Evolutionary conservation across 2,797 vertebrate genomes (phyloP), one percentile per base, ranked within the genome.

Genomic region (Hemibagrus guttatus): DNA sequence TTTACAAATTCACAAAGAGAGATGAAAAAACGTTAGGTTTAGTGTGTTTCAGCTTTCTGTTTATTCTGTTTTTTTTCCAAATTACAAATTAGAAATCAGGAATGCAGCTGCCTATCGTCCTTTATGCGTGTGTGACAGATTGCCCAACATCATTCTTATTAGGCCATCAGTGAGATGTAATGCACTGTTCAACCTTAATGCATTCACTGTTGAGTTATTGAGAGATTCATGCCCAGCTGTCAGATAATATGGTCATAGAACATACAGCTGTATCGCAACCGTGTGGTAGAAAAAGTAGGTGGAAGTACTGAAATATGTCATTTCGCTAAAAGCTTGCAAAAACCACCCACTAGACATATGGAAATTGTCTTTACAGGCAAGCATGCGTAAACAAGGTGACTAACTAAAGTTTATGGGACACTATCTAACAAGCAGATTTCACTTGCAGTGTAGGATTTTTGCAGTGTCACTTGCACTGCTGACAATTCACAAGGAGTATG

Each of bases 341-440:
- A 31, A 56, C 23, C n/a, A 21, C 19, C 23, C 17, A 12, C 17
- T 58, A 79, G 75, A 58, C 75, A 78, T 78, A 78, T 79, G 28
- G 54, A 58, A 58, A 14, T 4, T 59, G 76, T 79, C 54, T 59
- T 39, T 59, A 80, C 31, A 80, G 19, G 28, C 28, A 78, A 35
- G 76, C 19, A 59, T 35, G 76, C 4, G 71, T 74, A 74, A 74
- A 74, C n/a, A 52, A 17, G 39, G 9, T 54, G 42, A 31, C n/a
- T 46, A 78, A 78, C 56, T 35, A 71, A 81, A 52, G 21, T 75
- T 82, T 81, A 81, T 61, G n/a, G 11, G 12, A 72, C 54, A 74
- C 79, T 76, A n/a, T 76, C 74, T 86, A 86, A 81, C 79, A 82
- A 82, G 56, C 78, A 81, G 79, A 75, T 64, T 86, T 64, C 46